A percentile compares a stretch with the other conserved stretches of the same genome.
These are phyloP conservation scores for Galeopterus variegatus DNA, from an alignment of 2,113 vertebrate species.

Conservation along the genomic window DNA sequence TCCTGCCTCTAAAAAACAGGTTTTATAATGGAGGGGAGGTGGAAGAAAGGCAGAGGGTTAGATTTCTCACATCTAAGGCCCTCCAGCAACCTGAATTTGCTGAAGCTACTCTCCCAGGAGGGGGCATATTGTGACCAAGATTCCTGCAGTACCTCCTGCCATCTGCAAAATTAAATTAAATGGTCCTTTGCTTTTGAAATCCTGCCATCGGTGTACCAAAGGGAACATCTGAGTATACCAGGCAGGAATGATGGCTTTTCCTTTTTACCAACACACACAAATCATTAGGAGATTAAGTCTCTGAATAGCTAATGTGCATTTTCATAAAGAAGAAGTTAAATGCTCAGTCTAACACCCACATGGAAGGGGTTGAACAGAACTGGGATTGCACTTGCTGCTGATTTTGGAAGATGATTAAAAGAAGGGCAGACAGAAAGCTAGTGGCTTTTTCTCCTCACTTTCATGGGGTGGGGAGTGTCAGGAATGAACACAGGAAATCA, in stretches of 20 bases:
- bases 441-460: conserved; percentile 46
- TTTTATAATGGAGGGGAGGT: conserved; percentile 50
- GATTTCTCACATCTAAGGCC: conserved; percentile 61
- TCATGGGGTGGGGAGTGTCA: neutral
- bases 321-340: conserved; percentile 82
- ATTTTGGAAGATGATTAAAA: conserved; percentile 63
- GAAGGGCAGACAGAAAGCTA: conserved; percentile 64
- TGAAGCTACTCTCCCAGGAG: conserved; percentile 72
- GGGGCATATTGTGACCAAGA: conserved; percentile 79
- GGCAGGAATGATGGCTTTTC: conserved; percentile 73
- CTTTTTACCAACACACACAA: conserved; percentile 80
- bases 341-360: conserved; percentile 56
- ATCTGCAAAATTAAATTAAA: conserved; percentile 86
- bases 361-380: conserved; percentile 26
- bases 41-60: conserved; percentile 38
- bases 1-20: neutral
- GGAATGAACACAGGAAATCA: neutral
- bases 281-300: conserved; percentile 84
- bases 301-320: conserved; percentile 79
- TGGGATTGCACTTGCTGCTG: neutral
- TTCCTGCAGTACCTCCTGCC: conserved; percentile 72
- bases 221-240: conserved; percentile 79
- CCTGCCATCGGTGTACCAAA: conserved; percentile 77
- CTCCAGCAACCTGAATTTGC: conserved; percentile 69
- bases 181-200: conserved; percentile 76